Evolutionary conservation across 2,113 vertebrate genomes (phyloP).

Genomic region (Pelodiscus sinensis): DNA sequence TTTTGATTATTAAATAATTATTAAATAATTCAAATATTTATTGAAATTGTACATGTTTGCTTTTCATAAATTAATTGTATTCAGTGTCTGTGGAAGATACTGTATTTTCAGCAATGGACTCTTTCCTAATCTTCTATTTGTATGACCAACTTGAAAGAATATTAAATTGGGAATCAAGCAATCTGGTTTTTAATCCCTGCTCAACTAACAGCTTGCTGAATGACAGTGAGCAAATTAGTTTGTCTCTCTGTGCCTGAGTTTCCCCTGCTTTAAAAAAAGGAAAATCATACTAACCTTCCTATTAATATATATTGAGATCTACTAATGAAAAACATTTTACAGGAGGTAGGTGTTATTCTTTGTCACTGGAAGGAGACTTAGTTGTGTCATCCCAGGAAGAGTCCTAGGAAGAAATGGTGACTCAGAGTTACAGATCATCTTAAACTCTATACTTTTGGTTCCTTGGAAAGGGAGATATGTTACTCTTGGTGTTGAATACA

Average conservation of each 20-base stretch:
- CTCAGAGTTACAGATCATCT: background rate
- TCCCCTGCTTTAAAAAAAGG: background rate
- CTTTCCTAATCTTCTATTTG: background rate
- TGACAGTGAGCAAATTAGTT: background rate
- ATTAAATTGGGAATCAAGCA: background rate
- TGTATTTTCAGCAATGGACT: background rate
- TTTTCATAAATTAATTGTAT: background rate
- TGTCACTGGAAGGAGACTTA: background rate
- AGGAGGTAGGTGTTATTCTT: background rate
- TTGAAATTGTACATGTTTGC: background rate
- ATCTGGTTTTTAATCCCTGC: background rate
- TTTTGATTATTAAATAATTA: no score
- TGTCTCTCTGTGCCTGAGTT: background rate
- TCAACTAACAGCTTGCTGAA: background rate
- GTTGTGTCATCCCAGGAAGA: background rate
- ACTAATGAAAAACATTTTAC: background rate
- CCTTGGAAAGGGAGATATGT: background rate
- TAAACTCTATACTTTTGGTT: background rate
- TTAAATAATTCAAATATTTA: background rate
- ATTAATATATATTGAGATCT: background rate
- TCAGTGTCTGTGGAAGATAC: background rate
- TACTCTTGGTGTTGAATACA: background rate
- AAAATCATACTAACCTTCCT: background rate
- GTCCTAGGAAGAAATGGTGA: background rate
- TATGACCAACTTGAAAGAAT: background rate